A percentile compares a stretch with the other conserved stretches of the same genome.
phyloP scores from a whole-genome alignment of 1,140 invertebrate species.

The Euura lappo region DNA sequence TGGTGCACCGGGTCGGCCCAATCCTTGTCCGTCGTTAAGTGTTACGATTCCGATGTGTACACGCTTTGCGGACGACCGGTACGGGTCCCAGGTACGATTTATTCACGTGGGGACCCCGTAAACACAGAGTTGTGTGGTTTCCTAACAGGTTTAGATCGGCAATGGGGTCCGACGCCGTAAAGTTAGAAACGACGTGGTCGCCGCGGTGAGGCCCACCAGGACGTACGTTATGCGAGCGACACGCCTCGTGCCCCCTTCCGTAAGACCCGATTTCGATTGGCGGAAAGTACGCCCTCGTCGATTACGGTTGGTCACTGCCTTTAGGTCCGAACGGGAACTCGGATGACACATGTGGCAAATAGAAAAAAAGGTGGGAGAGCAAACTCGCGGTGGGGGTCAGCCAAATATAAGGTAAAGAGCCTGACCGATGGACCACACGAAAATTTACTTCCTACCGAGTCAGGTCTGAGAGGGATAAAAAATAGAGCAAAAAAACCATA shows the following conservation, averaged over 20 bases:
- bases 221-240: not conserved
- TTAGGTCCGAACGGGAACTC: constrained; percentile 28
- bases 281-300: not conserved
- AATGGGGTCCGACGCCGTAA: not conserved
- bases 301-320: constrained; percentile 7
- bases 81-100: not conserved
- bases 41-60: not conserved
- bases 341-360: constrained; percentile 42
- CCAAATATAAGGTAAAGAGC: constrained; percentile 60
- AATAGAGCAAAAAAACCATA: not conserved
- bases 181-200: not conserved
- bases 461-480: constrained; percentile 18
- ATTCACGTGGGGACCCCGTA: not conserved
- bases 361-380: constrained; percentile 40
- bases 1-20: not conserved
- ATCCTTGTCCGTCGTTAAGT: not conserved
- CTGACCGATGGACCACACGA: constrained; percentile 58
- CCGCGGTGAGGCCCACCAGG: not conserved
- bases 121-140: not conserved
- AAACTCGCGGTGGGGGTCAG: constrained; percentile 38
- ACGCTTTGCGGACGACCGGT: not conserved
- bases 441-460: constrained; percentile 48
- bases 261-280: not conserved
- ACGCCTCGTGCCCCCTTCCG: constrained; percentile 4
- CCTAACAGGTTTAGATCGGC: constrained; percentile 1